These are phyloP conservation scores for Hipparchia sbordonii DNA, from an alignment of 2,888 invertebrate genomes.

Conservation along the genomic window DNA sequence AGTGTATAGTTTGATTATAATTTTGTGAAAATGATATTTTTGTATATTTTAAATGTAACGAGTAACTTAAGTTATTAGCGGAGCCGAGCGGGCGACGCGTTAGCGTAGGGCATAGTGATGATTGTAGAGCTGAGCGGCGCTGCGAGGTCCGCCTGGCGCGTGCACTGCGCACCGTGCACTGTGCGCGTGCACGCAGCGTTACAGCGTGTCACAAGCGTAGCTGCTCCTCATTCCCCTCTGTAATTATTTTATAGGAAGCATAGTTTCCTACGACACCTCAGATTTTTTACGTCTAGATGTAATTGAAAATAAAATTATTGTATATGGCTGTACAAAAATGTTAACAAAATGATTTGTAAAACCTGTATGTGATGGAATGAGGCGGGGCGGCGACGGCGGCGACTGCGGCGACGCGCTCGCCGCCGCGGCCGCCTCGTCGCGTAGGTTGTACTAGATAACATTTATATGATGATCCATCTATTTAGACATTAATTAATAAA, in stretches of 20 bases:
- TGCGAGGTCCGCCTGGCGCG: slow-evolving; percentile 73
- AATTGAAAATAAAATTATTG: slow-evolving; percentile 83
- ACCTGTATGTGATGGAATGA: slow-evolving; percentile 80
- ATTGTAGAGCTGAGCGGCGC: slow-evolving; percentile 81
- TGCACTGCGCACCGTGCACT: too few species aligned
- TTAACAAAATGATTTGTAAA: slow-evolving; percentile 81
- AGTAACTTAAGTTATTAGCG: slow-evolving; percentile 77
- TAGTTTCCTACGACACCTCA: slow-evolving; percentile 82
- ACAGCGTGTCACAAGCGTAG: slow-evolving; percentile 77
- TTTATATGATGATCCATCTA: slow-evolving; percentile 85
- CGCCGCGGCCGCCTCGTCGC: slow-evolving; percentile 67
- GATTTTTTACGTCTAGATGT: slow-evolving; percentile 83
- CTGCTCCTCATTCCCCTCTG: slow-evolving; percentile 80
- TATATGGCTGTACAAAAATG: slow-evolving; percentile 84
- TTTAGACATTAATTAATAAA: slow-evolving; percentile 86
- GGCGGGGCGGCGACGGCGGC: slow-evolving; percentile 66
- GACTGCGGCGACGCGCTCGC: slow-evolving; percentile 49
- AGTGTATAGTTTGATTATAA: slow-evolving; percentile 80
- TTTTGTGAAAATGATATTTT: slow-evolving; percentile 83
- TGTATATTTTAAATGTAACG: slow-evolving; percentile 81
- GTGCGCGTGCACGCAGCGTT: slow-evolving; percentile 54
- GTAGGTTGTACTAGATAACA: slow-evolving; percentile 83
- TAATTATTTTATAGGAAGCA: slow-evolving; percentile 82
- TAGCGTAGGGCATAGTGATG: slow-evolving; percentile 78
- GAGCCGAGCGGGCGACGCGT: slow-evolving; percentile 67